A percentile compares a stretch with the other conserved stretches of the same genome.
Conservation (phyloP, 2,797 vertebrate genomes). For the Enteromius afrohamiltoni region DNA sequence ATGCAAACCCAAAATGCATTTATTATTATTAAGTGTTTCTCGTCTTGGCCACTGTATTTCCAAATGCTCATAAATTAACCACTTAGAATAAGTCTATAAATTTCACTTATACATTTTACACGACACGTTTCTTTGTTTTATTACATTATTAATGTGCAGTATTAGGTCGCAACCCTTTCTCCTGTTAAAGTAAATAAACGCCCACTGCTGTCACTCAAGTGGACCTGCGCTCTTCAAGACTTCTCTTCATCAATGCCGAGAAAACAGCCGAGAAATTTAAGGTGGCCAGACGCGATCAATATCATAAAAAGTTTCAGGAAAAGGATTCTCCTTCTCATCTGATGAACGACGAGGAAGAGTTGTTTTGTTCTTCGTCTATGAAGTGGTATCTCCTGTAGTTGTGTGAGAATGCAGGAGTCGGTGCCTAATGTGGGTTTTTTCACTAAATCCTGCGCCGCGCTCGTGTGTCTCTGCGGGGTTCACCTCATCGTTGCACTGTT, state of each 20-base stretch:
- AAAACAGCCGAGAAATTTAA: neutral
- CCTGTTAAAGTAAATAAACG: neutral
- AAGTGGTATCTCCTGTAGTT: neutral
- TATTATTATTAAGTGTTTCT: no score
- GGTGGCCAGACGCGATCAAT: neutral
- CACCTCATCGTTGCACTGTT: constrained; percentile 30
- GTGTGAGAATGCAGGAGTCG: constrained; percentile 18
- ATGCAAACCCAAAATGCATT: no score
- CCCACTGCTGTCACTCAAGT: neutral
- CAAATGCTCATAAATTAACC: no score
- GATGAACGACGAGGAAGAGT: neutral
- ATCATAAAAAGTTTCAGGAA: neutral
- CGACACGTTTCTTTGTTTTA: neutral
- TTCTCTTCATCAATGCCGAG: neutral
- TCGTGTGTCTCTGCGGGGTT: constrained; percentile 21
- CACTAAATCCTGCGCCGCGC: neutral
- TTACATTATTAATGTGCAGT: neutral
- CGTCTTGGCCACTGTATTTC: no score
- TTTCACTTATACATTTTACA: neutral
- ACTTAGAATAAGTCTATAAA: neutral
- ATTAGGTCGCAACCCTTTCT: neutral
- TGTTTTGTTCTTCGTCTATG: neutral
- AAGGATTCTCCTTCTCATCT: neutral
- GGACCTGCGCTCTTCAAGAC: neutral
- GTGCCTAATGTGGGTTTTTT: neutral